phyloP scores from a whole-genome alignment of 2,113 vertebrate species.

The Setophaga coronata region DNA sequence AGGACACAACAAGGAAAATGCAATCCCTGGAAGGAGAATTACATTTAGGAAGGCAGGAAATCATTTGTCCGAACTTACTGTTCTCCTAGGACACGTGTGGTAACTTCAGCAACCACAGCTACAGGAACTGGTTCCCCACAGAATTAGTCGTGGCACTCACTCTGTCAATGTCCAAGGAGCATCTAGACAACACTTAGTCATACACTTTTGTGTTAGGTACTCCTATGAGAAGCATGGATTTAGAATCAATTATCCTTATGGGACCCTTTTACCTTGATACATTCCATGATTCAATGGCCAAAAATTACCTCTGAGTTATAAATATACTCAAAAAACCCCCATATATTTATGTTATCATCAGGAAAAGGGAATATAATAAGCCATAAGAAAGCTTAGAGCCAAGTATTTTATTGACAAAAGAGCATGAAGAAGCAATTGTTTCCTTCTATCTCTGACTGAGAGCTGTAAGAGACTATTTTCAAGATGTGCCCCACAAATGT shows the following conservation, averaged over 20 bases:
- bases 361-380: not conserved
- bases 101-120: not conserved
- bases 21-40: not conserved
- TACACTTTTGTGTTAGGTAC: fast-evolving
- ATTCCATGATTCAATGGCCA: not conserved
- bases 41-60: not conserved
- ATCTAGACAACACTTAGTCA: not conserved
- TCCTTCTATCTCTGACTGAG: not conserved
- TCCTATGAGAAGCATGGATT: not conserved
- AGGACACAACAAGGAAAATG: not conserved
- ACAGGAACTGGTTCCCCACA: not conserved
- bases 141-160: not conserved
- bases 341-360: not conserved
- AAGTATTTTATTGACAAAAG: not conserved
- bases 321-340: fast-evolving
- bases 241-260: not conserved
- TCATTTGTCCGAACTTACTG: not conserved
- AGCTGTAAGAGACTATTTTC: not conserved
- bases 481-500: not conserved
- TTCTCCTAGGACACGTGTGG: not conserved
- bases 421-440: not conserved
- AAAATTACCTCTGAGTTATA: not conserved
- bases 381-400: fast-evolving
- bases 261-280: not conserved
- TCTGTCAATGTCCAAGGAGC: not conserved